phyloP scores from a whole-genome alignment of 1,140 invertebrate genomes.

The Rhizoglyphus robini region DNA sequence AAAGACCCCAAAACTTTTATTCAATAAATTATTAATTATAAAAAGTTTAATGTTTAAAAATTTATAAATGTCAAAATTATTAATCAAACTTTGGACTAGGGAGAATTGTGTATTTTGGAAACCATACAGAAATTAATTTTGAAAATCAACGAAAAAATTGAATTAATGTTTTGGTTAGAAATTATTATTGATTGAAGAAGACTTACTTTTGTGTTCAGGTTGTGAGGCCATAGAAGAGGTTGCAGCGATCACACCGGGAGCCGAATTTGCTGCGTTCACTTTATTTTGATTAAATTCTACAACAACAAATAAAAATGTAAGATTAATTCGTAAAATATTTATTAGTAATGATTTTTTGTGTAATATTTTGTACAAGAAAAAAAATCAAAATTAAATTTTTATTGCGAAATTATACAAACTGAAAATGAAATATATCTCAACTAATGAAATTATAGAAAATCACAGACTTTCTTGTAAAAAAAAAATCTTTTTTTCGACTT shows the following conservation, averaged over 20 bases:
- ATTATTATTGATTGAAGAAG: neutral
- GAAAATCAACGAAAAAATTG: too few relatives aligned
- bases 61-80: too few relatives aligned
- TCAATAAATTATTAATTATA: neutral
- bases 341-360: too few relatives aligned
- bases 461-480: too few relatives aligned
- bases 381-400: too few relatives aligned
- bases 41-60: neutral
- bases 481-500: neutral
- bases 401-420: too few relatives aligned
- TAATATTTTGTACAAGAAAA: too few relatives aligned
- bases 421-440: too few relatives aligned
- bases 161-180: neutral
- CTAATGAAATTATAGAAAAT: too few relatives aligned
- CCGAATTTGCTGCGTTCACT: neutral
- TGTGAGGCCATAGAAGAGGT: neutral
- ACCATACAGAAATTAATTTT: too few relatives aligned
- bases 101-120: too few relatives aligned
- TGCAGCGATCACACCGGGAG: neutral
- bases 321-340: neutral
- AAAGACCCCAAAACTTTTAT: neutral
- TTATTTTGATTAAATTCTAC: neutral
- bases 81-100: too few relatives aligned
- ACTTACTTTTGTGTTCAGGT: neutral
- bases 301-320: neutral